phyloP scores from a whole-genome alignment of 2,888 invertebrate genomes.

The Lycaena phlaeas region DNA sequence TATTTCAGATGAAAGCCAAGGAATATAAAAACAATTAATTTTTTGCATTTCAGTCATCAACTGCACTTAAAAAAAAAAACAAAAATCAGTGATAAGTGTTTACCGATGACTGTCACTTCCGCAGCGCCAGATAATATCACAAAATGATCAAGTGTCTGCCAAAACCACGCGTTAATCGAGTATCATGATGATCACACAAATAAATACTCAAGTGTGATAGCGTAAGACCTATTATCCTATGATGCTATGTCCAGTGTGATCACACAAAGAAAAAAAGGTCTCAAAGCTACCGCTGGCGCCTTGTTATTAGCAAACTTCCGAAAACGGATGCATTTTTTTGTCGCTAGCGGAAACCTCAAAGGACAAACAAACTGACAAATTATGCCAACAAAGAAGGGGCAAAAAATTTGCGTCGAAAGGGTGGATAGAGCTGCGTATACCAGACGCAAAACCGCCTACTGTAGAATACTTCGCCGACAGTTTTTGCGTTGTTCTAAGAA shows the following conservation, averaged over 20 bases:
- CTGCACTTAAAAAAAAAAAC: neutral
- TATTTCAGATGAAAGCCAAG: too few species aligned
- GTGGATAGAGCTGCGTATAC: too few species aligned
- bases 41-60: neutral
- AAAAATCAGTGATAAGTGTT: conserved; percentile 5
- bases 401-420: conserved; percentile 29
- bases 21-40: too few species aligned
- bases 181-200: neutral
- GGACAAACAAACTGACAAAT: conserved; percentile 66
- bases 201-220: neutral
- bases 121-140: conserved; percentile 1
- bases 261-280: conserved; percentile 29
- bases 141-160: conserved; percentile 5
- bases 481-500: too few species aligned
- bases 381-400: conserved; percentile 53
- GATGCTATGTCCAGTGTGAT: neutral
- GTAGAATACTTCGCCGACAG: too few species aligned
- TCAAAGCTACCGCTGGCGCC: conserved; percentile 63
- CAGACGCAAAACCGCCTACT: conserved; percentile 31
- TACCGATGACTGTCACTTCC: conserved; percentile 8
- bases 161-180: conserved; percentile 6
- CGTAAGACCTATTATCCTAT: neutral
- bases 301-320: conserved; percentile 66
- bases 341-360: conserved; percentile 45
- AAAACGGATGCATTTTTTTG: conserved; percentile 54